Evolutionary conservation across 2,113 vertebrate genomes (phyloP), one percentile per base, ranked within the genome.

Genomic region (Lepisosteus oculatus): DNA sequence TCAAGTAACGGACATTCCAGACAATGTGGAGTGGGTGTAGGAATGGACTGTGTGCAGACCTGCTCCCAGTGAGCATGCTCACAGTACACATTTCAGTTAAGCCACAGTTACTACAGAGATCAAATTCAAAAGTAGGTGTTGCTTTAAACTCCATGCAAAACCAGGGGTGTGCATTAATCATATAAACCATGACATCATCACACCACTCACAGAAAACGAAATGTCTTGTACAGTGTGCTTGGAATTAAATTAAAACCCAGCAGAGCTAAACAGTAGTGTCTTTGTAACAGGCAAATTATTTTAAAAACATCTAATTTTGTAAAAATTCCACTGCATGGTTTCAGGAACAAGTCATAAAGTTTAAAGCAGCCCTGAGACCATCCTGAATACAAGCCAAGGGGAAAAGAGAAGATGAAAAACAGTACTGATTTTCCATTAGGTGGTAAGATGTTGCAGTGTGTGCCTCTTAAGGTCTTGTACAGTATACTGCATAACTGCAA

Each of bases 1-100:
- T 54, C 72, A 67, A 72, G 77, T 75, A 75, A 72, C 62, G 55
- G 73, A 78, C 77, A 75, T 78, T 78, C 72, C 76, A 71, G 69
- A 54, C 69, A 56, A 62, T 61, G 47, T 64, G 70, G 55, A 74
- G 76, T 71, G 72, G 76, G 76, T 71, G 72, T 72, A 69, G 76
- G 76, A 78, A 78, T 74, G 76, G 69, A 68, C 69, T 74, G 72
- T 71, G 74, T 72, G 55, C 69, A 43, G 69, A 69, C 72, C 67
- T 74, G 76, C 69, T 74, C 66, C 70, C 70, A 67, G 65, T 6
- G 17, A 62, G 59, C 45, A 17, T 55, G 64, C 65, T 74, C 69
- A 65, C 59, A 57, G 57, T 42, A 62, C 14, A 43, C 41, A 65
- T 56, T 44, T 68, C 47, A 51, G 69, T 59, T 68, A 66, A 61